Evolutionary conservation across 2,113 vertebrate species (phyloP).

Genomic region (Amia ocellicauda): DNA sequence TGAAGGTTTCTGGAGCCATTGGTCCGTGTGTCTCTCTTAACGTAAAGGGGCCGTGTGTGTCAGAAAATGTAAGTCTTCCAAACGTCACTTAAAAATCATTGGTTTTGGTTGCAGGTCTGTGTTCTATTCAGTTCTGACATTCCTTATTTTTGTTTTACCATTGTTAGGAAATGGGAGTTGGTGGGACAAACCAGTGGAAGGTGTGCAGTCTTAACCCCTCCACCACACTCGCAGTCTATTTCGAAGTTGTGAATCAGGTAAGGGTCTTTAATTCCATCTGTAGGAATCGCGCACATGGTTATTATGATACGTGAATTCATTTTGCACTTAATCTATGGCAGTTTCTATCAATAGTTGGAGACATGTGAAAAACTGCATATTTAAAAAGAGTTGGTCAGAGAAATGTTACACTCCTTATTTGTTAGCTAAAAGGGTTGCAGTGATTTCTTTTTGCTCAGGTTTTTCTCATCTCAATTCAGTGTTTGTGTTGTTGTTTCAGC

Average conservation of each 20-base stretch:
- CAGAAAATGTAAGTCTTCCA: slow-evolving; percentile 83
- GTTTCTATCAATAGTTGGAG: too few species aligned
- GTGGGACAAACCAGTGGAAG: slow-evolving; percentile 94
- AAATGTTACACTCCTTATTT: too few species aligned
- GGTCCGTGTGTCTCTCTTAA: slow-evolving; percentile 88
- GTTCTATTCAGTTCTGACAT: too few species aligned
- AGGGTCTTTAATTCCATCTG: slow-evolving; percentile 1
- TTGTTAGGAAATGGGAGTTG: slow-evolving; percentile 83
- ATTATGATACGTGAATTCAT: too few species aligned
- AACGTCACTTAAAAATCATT: too few species aligned
- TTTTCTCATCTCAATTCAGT: not conserved
- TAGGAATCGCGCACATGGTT: too few species aligned
- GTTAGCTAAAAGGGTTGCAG: too few species aligned
- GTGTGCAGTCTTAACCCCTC: slow-evolving; percentile 83
- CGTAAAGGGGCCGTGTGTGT: slow-evolving; percentile 82
- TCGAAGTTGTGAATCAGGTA: slow-evolving; percentile 98
- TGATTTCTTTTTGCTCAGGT: too few species aligned
- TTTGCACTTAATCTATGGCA: too few species aligned
- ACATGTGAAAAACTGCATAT: too few species aligned
- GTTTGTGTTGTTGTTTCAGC: slow-evolving; percentile 61
- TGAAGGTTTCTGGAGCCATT: slow-evolving; percentile 89
- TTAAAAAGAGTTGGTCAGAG: too few species aligned
- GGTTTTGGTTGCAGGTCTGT: too few species aligned
- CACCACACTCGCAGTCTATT: slow-evolving; percentile 84
- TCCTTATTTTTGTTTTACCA: not conserved